Percentiles rank a stretch among this genome's conserved stretches.
Conservation (phyloP, 1,140 invertebrate species). For the Papilio glaucus region DNA sequence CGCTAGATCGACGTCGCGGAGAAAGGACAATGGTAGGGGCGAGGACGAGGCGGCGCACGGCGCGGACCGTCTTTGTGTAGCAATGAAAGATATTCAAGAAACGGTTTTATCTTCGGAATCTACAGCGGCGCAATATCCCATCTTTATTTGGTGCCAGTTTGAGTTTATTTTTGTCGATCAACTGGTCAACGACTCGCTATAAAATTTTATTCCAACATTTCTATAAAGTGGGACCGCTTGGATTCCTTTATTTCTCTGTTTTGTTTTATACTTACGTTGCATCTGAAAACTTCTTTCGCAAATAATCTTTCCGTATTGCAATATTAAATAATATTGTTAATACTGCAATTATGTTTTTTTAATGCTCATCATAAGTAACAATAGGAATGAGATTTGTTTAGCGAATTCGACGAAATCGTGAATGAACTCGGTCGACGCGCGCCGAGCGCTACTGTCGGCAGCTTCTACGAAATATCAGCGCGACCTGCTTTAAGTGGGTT, state of each 20-base stretch:
- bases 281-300: neutral
- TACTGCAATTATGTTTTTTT: too few species aligned
- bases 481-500: too few species aligned
- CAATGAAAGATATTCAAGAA: conserved; percentile 19
- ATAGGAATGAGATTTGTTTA: too few species aligned
- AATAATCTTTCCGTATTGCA: neutral
- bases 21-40: conserved; percentile 35
- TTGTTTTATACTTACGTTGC: neutral
- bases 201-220: conserved; percentile 25
- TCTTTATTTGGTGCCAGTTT: conserved; percentile 23
- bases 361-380: too few species aligned
- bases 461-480: too few species aligned
- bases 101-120: conserved; percentile 21
- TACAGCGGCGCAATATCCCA: conserved; percentile 13
- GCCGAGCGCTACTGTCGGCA: too few species aligned
- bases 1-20: conserved; percentile 33
- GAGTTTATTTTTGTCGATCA: conserved; percentile 34
- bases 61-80: conserved; percentile 23
- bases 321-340: neutral
- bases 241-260: neutral
- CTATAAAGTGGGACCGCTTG: conserved; percentile 16
- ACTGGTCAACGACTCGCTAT: conserved; percentile 27
- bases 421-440: too few species aligned
- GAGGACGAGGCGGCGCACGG: neutral
- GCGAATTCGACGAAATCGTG: too few species aligned